Evolutionary conservation across 2,113 vertebrate genomes (phyloP).

Genomic region (Zootoca vivipara): DNA sequence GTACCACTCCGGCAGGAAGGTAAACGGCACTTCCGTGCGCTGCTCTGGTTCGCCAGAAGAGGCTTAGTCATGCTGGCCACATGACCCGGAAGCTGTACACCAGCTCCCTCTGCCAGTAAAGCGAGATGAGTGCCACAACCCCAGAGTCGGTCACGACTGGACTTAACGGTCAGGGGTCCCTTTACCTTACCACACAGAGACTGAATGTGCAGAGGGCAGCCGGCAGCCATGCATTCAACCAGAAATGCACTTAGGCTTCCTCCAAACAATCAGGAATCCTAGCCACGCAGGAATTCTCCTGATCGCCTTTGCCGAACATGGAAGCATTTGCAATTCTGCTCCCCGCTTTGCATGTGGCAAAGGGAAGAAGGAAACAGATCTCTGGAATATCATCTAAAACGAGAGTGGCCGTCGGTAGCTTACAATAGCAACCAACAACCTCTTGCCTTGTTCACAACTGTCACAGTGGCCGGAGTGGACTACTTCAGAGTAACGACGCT

Average conservation of each 20-base stretch:
- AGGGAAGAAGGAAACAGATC: background rate
- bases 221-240: background rate
- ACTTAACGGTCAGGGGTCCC: too few relatives aligned
- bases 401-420: background rate
- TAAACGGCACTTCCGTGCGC: too few relatives aligned
- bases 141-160: too few relatives aligned
- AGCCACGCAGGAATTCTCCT: background rate
- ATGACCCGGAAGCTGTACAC: too few relatives aligned
- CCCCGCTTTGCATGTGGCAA: background rate
- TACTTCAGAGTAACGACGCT: too few relatives aligned
- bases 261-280: too few relatives aligned
- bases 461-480: too few relatives aligned
- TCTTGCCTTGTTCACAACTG: background rate
- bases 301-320: background rate
- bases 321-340: background rate
- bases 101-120: too few relatives aligned
- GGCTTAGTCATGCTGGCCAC: too few relatives aligned
- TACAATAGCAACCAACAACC: background rate
- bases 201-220: background rate
- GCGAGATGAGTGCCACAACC: too few relatives aligned
- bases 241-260: background rate
- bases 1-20: too few relatives aligned
- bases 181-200: background rate
- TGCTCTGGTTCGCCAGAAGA: too few relatives aligned
- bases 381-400: background rate